Evolutionary conservation across 2,888 invertebrate genomes (phyloP).

Genomic region (Bursaphelenchus okinawaensis): DNA sequence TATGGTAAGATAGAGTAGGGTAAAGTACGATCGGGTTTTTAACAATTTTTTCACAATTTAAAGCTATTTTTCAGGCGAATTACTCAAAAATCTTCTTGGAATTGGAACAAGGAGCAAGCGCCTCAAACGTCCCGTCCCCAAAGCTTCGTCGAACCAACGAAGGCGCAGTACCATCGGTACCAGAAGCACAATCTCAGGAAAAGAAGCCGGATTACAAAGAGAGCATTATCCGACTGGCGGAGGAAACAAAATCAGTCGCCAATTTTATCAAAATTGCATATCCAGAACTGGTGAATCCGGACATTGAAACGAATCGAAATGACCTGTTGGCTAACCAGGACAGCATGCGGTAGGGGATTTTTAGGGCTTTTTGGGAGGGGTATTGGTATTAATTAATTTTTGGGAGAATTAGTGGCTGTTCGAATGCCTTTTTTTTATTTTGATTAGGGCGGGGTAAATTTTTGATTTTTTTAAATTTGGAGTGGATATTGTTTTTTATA

Average conservation of each 20-base stretch:
- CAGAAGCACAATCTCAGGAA: background rate
- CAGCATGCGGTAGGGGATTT: slow-evolving; percentile 22
- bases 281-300: slow-evolving; percentile 36
- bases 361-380: background rate
- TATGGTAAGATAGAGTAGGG: too few species aligned
- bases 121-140: slow-evolving; percentile 3
- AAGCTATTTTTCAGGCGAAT: slow-evolving; percentile 21
- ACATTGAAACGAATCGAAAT: slow-evolving; percentile 18
- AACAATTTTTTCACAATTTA: too few species aligned
- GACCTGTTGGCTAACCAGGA: slow-evolving; percentile 17
- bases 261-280: slow-evolving; percentile 43
- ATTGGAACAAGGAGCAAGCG: slow-evolving; percentile 15
- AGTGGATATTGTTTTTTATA: slow-evolving; percentile 4
- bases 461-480: slow-evolving; percentile 10
- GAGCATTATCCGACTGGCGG: background rate
- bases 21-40: too few species aligned
- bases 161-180: background rate
- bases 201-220: background rate
- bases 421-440: background rate
- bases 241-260: slow-evolving; percentile 36
- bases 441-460: background rate
- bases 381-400: background rate
- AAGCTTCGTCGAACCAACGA: slow-evolving; percentile 15
- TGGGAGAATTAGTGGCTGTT: background rate
- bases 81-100: slow-evolving; percentile 32